Percentiles rank a stretch among this genome's conserved stretches.
Conservation (phyloP, 2,888 invertebrate species). For the Torymus aiolomorphi region DNA sequence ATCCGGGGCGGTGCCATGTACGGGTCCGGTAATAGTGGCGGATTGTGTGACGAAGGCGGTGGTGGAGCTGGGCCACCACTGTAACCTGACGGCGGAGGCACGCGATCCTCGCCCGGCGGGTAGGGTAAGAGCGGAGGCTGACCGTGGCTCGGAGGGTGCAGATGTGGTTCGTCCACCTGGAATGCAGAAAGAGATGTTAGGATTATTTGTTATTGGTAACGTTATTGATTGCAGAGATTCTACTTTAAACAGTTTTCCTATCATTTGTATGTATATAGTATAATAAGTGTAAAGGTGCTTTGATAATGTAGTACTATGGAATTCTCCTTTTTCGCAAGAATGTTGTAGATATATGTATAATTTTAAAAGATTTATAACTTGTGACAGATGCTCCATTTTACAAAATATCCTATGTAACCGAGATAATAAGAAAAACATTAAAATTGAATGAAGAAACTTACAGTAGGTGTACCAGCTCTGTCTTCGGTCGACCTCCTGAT, state of each 20-base stretch:
- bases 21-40: conserved; percentile 71
- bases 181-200: conserved; percentile 32
- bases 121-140: conserved; percentile 71
- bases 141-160: conserved; percentile 67
- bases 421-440: not conserved
- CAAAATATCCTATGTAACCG: no score
- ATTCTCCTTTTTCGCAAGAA: no score
- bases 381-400: no score
- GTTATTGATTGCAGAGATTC: no score
- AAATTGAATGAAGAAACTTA: conserved; percentile 66
- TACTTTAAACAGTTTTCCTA: no score
- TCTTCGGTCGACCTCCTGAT: conserved; percentile 77
- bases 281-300: no score
- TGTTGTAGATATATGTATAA: no score
- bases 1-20: conserved; percentile 70
- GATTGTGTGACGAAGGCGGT: conserved; percentile 64
- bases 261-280: no score
- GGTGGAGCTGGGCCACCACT: conserved; percentile 67
- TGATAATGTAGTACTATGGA: no score
- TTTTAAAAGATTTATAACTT: no score
- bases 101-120: conserved; percentile 73
- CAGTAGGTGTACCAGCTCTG: conserved; percentile 84
- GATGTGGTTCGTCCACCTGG: conserved; percentile 73
- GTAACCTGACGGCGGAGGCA: conserved; percentile 66
- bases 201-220: no score